These are phyloP conservation scores for Dasysyrphus albostriatus DNA, from an alignment of 2,888 invertebrate genomes.

Conservation along the genomic window DNA sequence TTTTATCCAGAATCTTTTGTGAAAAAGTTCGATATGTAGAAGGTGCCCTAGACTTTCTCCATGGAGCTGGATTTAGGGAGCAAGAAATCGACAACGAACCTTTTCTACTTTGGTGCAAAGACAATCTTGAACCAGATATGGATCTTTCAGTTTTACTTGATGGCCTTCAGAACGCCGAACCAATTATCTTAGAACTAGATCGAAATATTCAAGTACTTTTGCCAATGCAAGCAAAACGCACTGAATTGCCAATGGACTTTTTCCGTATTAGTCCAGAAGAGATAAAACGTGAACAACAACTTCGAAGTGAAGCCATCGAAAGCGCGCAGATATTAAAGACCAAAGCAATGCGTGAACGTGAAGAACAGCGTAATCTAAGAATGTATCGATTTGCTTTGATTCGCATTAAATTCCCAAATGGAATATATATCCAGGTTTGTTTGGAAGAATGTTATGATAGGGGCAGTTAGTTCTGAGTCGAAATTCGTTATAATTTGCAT, in stretches of 20 bases:
- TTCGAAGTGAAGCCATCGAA: constrained; percentile 91
- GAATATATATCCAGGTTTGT: constrained; percentile 90
- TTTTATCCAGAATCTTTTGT: constrained; percentile 85
- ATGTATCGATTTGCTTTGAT: constrained; percentile 94
- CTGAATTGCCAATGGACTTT: constrained; percentile 93
- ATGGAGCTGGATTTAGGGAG: constrained; percentile 92
- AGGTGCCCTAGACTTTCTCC: constrained; percentile 91
- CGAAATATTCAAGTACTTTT: constrained; percentile 93
- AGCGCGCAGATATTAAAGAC: constrained; percentile 93
- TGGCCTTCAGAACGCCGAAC: constrained; percentile 91
- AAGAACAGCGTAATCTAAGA: constrained; percentile 91
- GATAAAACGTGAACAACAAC: constrained; percentile 91
- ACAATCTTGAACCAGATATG: constrained; percentile 84
- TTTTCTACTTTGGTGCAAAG: constrained; percentile 87
- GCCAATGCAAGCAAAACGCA: constrained; percentile 89
- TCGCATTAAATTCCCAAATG: constrained; percentile 94
- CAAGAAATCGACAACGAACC: constrained; percentile 87
- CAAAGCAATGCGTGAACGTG: constrained; percentile 97
- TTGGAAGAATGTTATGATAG: background rate
- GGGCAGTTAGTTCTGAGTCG: background rate
- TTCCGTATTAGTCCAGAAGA: constrained; percentile 93
- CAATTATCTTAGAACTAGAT: constrained; percentile 93
- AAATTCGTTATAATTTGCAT: background rate
- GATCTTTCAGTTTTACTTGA: constrained; percentile 88
- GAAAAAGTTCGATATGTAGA: constrained; percentile 92